Evolutionary conservation across 2,797 vertebrate species (phyloP).

Genomic region (Microhierax caerulescens): DNA sequence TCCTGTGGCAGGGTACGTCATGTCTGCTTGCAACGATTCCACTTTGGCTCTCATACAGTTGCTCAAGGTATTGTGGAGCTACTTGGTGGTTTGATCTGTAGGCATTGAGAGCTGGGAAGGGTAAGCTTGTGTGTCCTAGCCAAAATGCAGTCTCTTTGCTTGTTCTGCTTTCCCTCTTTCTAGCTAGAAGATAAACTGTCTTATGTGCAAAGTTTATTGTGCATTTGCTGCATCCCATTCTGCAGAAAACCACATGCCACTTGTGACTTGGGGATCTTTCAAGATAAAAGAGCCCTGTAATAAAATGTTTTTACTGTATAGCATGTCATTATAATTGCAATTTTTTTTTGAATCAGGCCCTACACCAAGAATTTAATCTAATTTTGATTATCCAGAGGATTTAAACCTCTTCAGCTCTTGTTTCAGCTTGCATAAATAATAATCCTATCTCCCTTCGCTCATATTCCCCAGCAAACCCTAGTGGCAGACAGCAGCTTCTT

Average conservation of each 20-base stretch:
- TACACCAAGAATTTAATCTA: slow-evolving; percentile 10
- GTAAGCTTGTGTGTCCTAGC: background rate
- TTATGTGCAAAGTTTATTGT: background rate
- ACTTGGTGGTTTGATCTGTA: background rate
- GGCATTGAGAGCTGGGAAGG: background rate
- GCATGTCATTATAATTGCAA: background rate
- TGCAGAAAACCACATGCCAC: background rate
- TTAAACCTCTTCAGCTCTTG: slow-evolving; percentile 1
- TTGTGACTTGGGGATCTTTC: background rate
- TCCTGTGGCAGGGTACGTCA: background rate
- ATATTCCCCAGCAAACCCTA: background rate
- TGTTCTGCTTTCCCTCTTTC: background rate
- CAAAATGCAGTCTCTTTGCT: background rate
- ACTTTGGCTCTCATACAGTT: background rate
- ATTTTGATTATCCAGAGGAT: slow-evolving; percentile 25
- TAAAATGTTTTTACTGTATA: background rate
- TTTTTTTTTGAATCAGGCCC: background rate
- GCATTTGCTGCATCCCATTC: background rate
- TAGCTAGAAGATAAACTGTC: background rate
- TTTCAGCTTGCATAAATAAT: background rate
- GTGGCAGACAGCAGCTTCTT: background rate
- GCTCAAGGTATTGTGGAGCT: background rate
- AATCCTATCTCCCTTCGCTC: background rate
- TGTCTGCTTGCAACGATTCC: background rate
- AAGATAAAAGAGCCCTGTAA: background rate